These are phyloP conservation scores for Chelonus formosanus DNA, from an alignment of 2,888 invertebrate genomes.

Conservation along the genomic window DNA sequence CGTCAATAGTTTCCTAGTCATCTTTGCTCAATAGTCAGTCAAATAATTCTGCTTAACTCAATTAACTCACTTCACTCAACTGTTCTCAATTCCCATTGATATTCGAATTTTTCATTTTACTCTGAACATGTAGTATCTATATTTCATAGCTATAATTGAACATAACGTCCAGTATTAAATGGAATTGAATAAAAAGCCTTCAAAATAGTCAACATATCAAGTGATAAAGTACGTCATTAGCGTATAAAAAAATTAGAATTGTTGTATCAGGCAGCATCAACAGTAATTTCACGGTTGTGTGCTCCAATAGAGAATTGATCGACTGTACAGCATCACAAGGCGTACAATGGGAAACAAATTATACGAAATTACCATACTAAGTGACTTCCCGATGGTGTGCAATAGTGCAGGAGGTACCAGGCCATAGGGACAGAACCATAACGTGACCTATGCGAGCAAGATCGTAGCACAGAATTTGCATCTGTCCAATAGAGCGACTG, in stretches of 20 bases:
- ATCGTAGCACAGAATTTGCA: conserved; percentile 47
- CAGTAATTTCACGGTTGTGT: conserved; percentile 49
- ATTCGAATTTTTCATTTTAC: too few relatives aligned
- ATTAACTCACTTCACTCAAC: too few relatives aligned
- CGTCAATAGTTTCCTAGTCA: too few relatives aligned
- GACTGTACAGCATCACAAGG: conserved; percentile 49
- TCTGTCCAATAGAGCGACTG: conserved; percentile 32
- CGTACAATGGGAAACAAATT: conserved; percentile 56
- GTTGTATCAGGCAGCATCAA: conserved; percentile 32
- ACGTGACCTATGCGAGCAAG: conserved; percentile 40
- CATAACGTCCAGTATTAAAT: too few relatives aligned
- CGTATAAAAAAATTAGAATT: background rate
- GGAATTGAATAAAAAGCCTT: background rate
- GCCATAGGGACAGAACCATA: conserved; percentile 22
- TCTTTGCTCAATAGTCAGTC: too few relatives aligned
- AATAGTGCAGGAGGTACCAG: conserved; percentile 36
- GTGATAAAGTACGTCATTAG: too few relatives aligned
- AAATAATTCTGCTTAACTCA: too few relatives aligned
- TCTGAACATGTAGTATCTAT: too few relatives aligned
- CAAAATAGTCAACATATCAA: too few relatives aligned
- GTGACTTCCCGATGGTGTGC: conserved; percentile 49
- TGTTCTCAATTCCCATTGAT: too few relatives aligned
- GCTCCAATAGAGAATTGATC: conserved; percentile 48
- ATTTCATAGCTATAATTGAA: too few relatives aligned
- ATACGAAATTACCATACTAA: conserved; percentile 56